Base-by-base conservation (phyloP, 2,888 invertebrate genomes). In the Coenonympha arcania region DNA sequence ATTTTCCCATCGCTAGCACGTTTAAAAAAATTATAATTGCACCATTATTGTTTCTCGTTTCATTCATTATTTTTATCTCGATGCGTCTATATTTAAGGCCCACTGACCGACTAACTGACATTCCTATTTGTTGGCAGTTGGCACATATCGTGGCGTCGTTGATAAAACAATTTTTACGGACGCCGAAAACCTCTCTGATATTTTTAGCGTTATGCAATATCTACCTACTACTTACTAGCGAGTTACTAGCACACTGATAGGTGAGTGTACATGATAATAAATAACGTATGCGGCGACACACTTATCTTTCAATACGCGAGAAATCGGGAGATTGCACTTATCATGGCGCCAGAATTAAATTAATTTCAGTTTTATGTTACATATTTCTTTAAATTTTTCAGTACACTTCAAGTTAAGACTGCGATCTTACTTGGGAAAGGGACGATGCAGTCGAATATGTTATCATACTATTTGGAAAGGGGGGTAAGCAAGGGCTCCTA, bases 21-120 rank as follows among this genome's bases (percentile, higher is more conserved):
- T n/a, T n/a, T n/a, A n/a, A n/a, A n/a, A n/a, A n/a, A n/a, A n/a
- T n/a, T n/a, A n/a, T 11, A 8, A 22, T 39, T 39, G 11, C 3
- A 33, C 9, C 15, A 33, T 30, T 30, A 4, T 4, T 26, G n/a
- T n/a, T 36, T 5, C 19, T 19, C n/a, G 15, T 4, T 9, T 11
- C 6, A 19, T n/a, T 19, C 13, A 15, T 41, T 41, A 30, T 34
- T 44, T 22, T 44, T 34, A 34, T 24, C 15, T 16, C 44, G 30
- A 44, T 19, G 20, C 42, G 48, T 58, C 58, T 58, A 58, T 56
- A 58, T 56, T 56, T 58, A 56, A 55, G 55, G 52, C 61, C 55
- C 58, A 62, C 55, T 62, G 61, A 61, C 63, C 63, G 59, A 59
- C 56, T 60, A 56, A 57, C 54, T 60, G 58, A 55, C 58, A 52